Evolutionary conservation across 2,797 vertebrate species (phyloP), one percentile per base, ranked within the genome.

Genomic region (Melanotaenia boesemani): DNA sequence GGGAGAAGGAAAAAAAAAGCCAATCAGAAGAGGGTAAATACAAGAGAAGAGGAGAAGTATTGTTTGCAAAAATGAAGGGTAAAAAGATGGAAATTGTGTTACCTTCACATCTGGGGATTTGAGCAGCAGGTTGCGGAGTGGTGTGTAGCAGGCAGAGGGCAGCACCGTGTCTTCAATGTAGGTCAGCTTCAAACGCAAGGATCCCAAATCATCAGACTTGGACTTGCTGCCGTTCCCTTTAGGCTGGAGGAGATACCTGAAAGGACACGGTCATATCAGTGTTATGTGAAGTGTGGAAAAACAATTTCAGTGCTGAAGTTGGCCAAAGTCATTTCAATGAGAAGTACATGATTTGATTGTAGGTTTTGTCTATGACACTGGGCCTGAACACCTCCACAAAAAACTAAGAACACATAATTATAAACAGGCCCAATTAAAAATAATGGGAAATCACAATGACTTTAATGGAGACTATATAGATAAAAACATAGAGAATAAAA

Each of bases 141-240:
- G 91, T 61, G 76, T 68, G 74, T 99, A 99, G 92, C 94, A 96
- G 80, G 94, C 91, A 78, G 98, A 96, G 12, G 97, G 96, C 94
- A 99, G 96, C 67, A 99, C 97, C 15, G 86, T 97, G 93, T 99
- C 98, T 93, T 99, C 97, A 63, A 96, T 97, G 82, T 99, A 99
- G 88, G 94, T 96, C 85, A 99, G 96, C 84, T 97, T 97, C 86
- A 99, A 88, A 39, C 97, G 95, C 84, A 99, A 92, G 3, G 97
- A 98, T 22, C 98, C 98, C 68, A 98, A 90, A 86, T 98, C 98
- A 80, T 99, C 98, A 18, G 92, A 94, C 92, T 98, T 99, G 34
- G 96, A 96, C 83, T 99, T 99, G 88, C 94, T 97, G 85, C 98
- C 96, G 56, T 97, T 99, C 85, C 97, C 97, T 94, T 96, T 97